phyloP scores from a whole-genome alignment of 2,113 vertebrate genomes.

The Indicator maculatus region DNA sequence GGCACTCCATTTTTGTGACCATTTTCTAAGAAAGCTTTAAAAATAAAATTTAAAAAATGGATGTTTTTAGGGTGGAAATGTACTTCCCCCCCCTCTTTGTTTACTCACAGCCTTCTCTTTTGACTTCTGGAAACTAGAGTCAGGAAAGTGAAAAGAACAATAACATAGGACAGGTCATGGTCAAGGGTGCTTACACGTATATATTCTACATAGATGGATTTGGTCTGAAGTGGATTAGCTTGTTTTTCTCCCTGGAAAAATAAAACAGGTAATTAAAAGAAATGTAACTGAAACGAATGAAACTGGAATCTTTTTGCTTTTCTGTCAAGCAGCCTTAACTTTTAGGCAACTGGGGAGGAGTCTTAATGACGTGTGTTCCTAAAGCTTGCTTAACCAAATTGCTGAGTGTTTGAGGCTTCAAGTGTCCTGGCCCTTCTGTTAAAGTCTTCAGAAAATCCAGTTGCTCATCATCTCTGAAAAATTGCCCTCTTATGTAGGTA shows the following conservation, averaged over 20 bases:
- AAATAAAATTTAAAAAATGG: neutral
- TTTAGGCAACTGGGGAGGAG: neutral
- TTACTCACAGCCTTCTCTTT: neutral
- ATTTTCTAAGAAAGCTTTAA: neutral
- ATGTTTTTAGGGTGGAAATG: neutral
- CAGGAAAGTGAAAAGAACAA: neutral
- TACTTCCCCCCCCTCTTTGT: neutral
- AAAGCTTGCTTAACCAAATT: neutral
- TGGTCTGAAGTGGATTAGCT: neutral
- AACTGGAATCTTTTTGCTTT: neutral
- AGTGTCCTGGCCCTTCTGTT: neutral
- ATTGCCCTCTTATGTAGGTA: neutral
- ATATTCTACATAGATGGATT: neutral
- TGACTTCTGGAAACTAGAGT: neutral
- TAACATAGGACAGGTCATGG: neutral
- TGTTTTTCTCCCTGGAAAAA: neutral
- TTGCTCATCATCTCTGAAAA: constrained; percentile 10
- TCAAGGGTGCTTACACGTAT: neutral
- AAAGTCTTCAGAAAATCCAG: neutral
- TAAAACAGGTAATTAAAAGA: neutral
- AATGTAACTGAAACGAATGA: neutral
- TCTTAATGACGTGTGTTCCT: neutral
- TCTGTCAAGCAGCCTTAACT: neutral
- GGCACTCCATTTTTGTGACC: neutral
- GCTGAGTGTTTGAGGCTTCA: neutral